phyloP scores from a whole-genome alignment of 1,140 invertebrate genomes.

The Drosophila nigromelanica region DNA sequence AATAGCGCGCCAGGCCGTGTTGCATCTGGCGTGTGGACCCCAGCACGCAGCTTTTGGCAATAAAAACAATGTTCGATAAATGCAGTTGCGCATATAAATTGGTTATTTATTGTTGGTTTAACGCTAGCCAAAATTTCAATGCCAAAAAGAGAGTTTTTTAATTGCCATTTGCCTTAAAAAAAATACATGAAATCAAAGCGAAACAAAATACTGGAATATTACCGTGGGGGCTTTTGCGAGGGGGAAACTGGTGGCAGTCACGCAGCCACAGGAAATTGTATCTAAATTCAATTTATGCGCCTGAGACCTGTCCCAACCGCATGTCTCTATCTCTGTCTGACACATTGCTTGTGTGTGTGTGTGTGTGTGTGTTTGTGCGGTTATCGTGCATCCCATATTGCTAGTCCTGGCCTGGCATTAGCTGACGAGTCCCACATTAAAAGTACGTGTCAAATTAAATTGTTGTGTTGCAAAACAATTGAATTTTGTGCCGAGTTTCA shows the following conservation, averaged over 20 bases:
- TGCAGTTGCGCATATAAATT: constrained; percentile 78
- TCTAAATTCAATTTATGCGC: constrained; percentile 80
- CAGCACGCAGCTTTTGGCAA: not conserved
- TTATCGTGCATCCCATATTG: constrained; percentile 24
- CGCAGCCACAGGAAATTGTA: constrained; percentile 78
- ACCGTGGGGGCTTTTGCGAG: not conserved
- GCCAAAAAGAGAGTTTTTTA: constrained; percentile 44
- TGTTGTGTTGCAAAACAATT: constrained; percentile 78
- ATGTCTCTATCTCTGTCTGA: constrained; percentile 6
- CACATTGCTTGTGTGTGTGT: not conserved
- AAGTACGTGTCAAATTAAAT: constrained; percentile 81
- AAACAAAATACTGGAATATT: constrained; percentile 9
- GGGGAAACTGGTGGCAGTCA: constrained; percentile 48
- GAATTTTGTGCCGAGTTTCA: constrained; percentile 72
- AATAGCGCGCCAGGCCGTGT: constrained; percentile 43
- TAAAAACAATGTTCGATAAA: constrained; percentile 54
- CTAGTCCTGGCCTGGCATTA: constrained; percentile 51
- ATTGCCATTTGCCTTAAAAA: constrained; percentile 47
- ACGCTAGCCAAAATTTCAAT: constrained; percentile 43
- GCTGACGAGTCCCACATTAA: constrained; percentile 68
- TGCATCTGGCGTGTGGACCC: not conserved
- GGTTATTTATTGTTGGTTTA: constrained; percentile 73
- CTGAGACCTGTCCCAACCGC: constrained; percentile 30
- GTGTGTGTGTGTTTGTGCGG: constrained; percentile 5
- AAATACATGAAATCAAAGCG: constrained; percentile 29